Conservation (phyloP, 2,113 vertebrate genomes). For the Sigmodon hispidus region DNA sequence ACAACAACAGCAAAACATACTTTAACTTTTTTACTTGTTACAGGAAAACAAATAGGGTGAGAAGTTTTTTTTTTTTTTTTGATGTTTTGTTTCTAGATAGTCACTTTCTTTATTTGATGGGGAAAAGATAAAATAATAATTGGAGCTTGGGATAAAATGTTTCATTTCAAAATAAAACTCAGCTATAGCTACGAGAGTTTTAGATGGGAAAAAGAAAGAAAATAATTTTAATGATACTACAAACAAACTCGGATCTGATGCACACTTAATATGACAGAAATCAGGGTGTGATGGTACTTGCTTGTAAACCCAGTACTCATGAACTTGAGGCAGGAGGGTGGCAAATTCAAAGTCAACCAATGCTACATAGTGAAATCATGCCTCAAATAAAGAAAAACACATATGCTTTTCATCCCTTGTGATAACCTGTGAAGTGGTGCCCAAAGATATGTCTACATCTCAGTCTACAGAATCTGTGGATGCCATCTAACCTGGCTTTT, state of each 20-base stretch:
- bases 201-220: background rate
- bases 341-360: background rate
- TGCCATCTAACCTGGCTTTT: background rate
- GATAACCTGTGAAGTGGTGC: background rate
- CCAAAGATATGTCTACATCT: background rate
- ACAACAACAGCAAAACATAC: background rate
- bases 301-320: no score
- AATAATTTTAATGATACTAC: background rate
- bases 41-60: conserved; percentile 13
- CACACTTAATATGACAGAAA: background rate
- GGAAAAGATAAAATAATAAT: conserved; percentile 7
- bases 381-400: background rate
- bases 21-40: background rate
- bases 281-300: background rate
- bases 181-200: background rate
- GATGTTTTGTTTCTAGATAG: background rate
- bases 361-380: background rate
- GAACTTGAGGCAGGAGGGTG: background rate
- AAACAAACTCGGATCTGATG: background rate
- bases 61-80: no score
- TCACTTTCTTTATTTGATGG: background rate
- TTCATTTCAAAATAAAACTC: conserved; percentile 17
- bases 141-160: background rate
- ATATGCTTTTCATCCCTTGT: background rate
- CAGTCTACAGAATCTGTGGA: background rate